A percentile compares a stretch with the other conserved stretches of the same genome.
Conservation (phyloP, 2,113 vertebrate species). For the Balaenoptera acutorostrata region DNA sequence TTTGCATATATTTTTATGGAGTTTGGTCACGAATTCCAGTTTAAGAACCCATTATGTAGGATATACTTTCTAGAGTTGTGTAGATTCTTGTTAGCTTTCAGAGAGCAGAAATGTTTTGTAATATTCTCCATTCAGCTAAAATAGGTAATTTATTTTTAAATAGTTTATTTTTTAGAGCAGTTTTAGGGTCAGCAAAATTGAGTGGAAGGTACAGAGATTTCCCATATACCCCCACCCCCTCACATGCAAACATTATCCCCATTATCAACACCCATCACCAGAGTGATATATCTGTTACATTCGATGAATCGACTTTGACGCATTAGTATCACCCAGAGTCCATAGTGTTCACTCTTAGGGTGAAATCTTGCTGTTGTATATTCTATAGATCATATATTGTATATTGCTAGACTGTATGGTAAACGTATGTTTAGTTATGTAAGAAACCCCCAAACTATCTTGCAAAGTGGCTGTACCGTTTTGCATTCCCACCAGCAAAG, state of each 20-base stretch:
- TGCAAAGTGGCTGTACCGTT: neutral
- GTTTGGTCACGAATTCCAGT: neutral
- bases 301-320: neutral
- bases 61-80: neutral
- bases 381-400: neutral
- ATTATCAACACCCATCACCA: neutral
- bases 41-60: neutral
- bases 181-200: neutral
- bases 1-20: neutral
- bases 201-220: neutral
- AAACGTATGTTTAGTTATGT: neutral
- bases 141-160: neutral
- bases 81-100: neutral
- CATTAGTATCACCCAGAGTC: neutral
- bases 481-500: neutral
- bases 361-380: neutral
- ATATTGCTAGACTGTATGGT: neutral
- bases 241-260: neutral
- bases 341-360: neutral
- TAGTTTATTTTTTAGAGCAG: neutral
- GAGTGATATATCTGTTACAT: neutral
- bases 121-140: neutral
- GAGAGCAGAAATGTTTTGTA: neutral
- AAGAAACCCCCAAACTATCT: neutral
- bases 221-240: neutral